These are phyloP conservation scores for Drosophila quinaria DNA, from an alignment of 2,888 invertebrate genomes.

Conservation along the genomic window DNA sequence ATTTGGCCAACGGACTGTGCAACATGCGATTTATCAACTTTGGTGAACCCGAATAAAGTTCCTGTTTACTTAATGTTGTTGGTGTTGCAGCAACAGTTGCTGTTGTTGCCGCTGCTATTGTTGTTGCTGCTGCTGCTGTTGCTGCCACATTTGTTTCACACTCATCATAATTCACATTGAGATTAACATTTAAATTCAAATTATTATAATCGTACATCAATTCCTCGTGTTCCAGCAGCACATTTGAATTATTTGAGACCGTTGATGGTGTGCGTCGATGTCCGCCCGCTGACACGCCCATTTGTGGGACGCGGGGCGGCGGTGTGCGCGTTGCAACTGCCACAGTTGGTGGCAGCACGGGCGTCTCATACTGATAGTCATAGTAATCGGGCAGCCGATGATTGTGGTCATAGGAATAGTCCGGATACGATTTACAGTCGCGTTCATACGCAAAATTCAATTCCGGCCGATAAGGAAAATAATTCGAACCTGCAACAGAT, in stretches of 20 bases:
- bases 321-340: constrained; percentile 80
- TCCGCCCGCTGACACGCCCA: constrained; percentile 85
- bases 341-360: constrained; percentile 46
- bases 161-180: constrained; percentile 60
- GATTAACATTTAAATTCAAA: constrained; percentile 68
- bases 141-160: constrained; percentile 24
- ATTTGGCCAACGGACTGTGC: constrained; percentile 77
- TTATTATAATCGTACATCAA: constrained; percentile 82
- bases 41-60: constrained; percentile 80
- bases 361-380: constrained; percentile 82
- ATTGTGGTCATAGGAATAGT: constrained; percentile 84
- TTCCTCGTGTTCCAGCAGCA: constrained; percentile 85
- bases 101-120: not conserved
- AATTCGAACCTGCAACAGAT: constrained; percentile 81
- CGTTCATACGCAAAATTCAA: constrained; percentile 83
- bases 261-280: constrained; percentile 93
- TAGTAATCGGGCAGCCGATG: constrained; percentile 84
- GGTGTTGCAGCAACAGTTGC: not conserved
- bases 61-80: constrained; percentile 77
- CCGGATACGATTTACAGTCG: constrained; percentile 85
- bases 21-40: constrained; percentile 77
- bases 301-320: constrained; percentile 85
- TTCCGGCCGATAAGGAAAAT: constrained; percentile 85
- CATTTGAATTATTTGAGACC: constrained; percentile 87
- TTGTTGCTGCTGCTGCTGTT: not conserved